These are phyloP conservation scores for Spheniscus mendiculus DNA, from an alignment of 2,113 vertebrate species.

Conservation along the genomic window DNA sequence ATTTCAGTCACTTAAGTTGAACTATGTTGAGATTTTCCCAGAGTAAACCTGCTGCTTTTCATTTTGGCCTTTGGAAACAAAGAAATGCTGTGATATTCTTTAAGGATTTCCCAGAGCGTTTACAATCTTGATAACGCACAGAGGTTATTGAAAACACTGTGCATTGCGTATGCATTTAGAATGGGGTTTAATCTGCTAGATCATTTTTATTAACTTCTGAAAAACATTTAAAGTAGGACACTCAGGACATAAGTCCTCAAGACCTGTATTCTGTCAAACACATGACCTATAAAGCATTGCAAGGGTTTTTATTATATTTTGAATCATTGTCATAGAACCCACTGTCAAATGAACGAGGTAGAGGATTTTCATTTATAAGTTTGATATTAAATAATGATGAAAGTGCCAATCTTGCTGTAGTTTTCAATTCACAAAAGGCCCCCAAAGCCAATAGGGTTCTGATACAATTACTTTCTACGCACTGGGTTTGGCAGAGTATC, in stretches of 20 bases:
- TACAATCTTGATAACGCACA: neutral
- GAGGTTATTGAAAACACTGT: neutral
- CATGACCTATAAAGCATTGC: accelerated
- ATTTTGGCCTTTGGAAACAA: neutral
- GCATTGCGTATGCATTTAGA: neutral
- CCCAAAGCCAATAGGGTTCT: neutral
- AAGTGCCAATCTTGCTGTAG: neutral
- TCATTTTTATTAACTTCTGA: neutral
- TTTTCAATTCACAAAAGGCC: neutral
- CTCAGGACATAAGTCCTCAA: neutral
- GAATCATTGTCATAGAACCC: neutral
- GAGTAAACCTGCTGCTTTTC: neutral
- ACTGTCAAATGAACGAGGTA: neutral
- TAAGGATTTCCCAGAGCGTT: neutral
- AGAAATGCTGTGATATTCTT: neutral
- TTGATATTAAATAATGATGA: neutral
- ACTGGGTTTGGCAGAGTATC: neutral
- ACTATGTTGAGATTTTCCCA: neutral
- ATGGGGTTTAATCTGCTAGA: neutral
- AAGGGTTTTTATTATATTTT: neutral
- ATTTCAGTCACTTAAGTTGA: neutral
- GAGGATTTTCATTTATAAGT: neutral
- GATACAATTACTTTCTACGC: neutral
- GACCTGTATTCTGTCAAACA: neutral
- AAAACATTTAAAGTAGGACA: neutral